Evolutionary conservation across 1,140 invertebrate species (phyloP).

Genomic region (Pseudomyrmex flavicornis): DNA sequence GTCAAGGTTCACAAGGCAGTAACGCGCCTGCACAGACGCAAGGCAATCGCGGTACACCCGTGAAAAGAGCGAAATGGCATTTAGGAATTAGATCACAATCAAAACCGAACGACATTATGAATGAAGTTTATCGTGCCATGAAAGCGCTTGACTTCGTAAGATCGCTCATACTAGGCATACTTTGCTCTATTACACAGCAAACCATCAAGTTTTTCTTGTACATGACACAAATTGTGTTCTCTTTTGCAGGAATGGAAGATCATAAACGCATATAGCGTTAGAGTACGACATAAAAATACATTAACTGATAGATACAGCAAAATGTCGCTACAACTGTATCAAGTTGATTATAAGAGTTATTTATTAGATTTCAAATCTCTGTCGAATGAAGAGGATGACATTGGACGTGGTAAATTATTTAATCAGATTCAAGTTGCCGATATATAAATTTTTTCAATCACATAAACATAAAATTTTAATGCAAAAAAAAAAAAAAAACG

Average conservation of each 20-base stretch:
- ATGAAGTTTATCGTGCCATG: conserved; percentile 99
- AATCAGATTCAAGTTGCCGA: not conserved
- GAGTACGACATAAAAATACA: conserved; percentile 95
- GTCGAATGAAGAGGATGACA: conserved; percentile 90
- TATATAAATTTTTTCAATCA: not conserved
- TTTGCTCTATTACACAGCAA: not conserved
- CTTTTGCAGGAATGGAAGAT: conserved; percentile 96
- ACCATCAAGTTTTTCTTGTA: not conserved
- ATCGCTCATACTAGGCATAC: not conserved
- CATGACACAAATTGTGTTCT: not conserved
- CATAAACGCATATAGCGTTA: conserved; percentile 97
- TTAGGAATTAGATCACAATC: conserved; percentile 99
- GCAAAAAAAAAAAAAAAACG: conserved; percentile 5
- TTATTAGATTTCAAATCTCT: conserved; percentile 99
- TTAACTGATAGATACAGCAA: conserved; percentile 94
- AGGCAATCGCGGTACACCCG: conserved; percentile 87
- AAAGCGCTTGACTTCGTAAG: conserved; percentile 97
- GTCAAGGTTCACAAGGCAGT: conserved; percentile 77
- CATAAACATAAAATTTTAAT: not conserved
- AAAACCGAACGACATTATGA: conserved; percentile 99
- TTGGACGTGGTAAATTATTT: conserved; percentile 85
- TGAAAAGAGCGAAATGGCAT: conserved; percentile 99
- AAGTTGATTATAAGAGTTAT: conserved; percentile 99
- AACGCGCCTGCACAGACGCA: conserved; percentile 70
- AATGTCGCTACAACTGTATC: conserved; percentile 99